Evolutionary conservation across 2,113 vertebrate species (phyloP), one percentile per base, ranked within the genome.

Genomic region (Ochotona curzoniae): DNA sequence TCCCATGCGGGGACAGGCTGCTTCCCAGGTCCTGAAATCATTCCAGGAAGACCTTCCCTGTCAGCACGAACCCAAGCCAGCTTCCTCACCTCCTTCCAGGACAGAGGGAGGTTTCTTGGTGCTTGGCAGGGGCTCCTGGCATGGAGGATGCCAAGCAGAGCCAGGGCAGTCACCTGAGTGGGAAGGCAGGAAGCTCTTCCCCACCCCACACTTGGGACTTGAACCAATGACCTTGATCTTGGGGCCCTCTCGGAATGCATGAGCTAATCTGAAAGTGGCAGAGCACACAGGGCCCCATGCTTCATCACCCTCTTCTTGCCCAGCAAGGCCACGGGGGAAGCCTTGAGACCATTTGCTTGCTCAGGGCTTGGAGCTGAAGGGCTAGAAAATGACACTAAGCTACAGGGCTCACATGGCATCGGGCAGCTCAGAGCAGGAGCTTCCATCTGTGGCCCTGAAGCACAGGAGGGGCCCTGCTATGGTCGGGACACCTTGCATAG

Each of bases 391-490:
- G 32, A 64, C 28, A 17, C 73, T 73, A 10, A 8, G 5, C 14
- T 7, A 44, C 38, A n/a, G 47, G 67, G 28, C 73, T 25, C 15
- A 0, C 26, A 38, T 11, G 9, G 32, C 63, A 38, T 6, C 60
- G 1, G 0, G 23, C 17, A 32, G 66, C n/a, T 26, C 30, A 5
- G 4, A 20, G 20, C 66, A 1, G n/a, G 51, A 17, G 38, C 38
- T 71, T 47, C 35, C 14, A 21, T 0, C 0, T 26, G 7, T 5
- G 1, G 38, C 8, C 21, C 18, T 13, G 1, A n/a, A 17, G 4
- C 44, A 15, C 51, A 21, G 15, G 35, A 18, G 54, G 54, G 54
- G 54, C 54, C 54, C 54, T 47, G 26, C 66, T 74, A 32, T 15
- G 35, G 20, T 17, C 49, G 60, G 61, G 54, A 14, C 15, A 7